Percentiles rank a stretch among this genome's conserved stretches.
Evolutionary conservation across 2,113 vertebrate species (phyloP).

Genomic region (Cyanistes caeruleus): DNA sequence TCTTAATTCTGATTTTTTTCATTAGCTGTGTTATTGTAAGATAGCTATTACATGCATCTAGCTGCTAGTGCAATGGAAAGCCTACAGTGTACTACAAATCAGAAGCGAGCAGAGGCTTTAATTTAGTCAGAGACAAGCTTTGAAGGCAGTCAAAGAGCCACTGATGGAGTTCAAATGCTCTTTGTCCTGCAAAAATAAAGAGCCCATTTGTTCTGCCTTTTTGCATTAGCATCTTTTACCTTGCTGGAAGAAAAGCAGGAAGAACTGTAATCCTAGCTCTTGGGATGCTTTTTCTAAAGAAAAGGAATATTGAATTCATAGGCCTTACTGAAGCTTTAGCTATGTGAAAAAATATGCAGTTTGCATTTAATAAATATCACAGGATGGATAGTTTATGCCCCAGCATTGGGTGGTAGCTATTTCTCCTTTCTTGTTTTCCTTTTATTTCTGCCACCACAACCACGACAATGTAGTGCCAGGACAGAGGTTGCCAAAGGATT

Average conservation of each 20-base stretch:
- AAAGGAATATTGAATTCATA: not conserved
- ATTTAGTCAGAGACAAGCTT: slow-evolving; percentile 53
- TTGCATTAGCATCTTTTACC: slow-evolving; percentile 40
- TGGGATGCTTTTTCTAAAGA: not conserved
- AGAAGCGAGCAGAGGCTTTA: slow-evolving; percentile 18
- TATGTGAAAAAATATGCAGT: not conserved
- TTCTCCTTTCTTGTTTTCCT: not conserved
- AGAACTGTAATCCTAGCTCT: not conserved
- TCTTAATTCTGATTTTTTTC: not conserved
- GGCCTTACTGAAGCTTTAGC: not conserved
- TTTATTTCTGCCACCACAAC: not conserved
- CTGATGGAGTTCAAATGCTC: slow-evolving; percentile 58
- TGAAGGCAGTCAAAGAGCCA: slow-evolving; percentile 59
- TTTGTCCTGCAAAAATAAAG: slow-evolving; percentile 53
- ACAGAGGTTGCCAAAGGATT: not conserved
- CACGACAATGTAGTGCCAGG: accelerated
- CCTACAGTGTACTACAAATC: not conserved
- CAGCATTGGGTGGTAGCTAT: accelerated
- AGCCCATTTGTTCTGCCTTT: slow-evolving; percentile 44
- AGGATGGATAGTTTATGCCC: not conserved
- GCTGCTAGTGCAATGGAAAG: not conserved
- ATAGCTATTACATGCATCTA: not conserved
- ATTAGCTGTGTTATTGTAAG: not conserved
- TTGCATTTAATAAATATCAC: not conserved
- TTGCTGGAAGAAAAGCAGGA: slow-evolving; percentile 17